A percentile compares a stretch with the other conserved stretches of the same genome.
phyloP scores from a whole-genome alignment of 2,888 invertebrate genomes.

The Drosophila lutescens region DNA sequence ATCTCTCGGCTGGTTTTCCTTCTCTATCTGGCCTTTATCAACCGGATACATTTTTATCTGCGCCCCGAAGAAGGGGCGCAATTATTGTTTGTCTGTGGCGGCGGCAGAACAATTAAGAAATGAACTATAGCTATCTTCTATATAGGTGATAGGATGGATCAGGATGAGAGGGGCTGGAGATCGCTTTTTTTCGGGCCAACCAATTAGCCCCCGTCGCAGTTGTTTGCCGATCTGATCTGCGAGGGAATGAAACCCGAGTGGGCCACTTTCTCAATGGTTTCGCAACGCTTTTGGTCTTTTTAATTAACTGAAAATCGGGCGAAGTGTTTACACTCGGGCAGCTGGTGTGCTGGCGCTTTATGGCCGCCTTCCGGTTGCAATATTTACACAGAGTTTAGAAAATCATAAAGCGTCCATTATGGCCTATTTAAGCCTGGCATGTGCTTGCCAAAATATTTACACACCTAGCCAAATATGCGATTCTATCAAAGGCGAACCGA shows the following conservation, averaged over 20 bases:
- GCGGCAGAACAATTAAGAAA: constrained; percentile 72
- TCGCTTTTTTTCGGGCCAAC: constrained; percentile 35
- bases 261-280: constrained; percentile 32
- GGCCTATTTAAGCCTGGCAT: constrained; percentile 51
- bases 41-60: constrained; percentile 78
- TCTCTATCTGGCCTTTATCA: constrained; percentile 59
- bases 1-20: constrained; percentile 22
- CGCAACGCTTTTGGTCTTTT: constrained; percentile 65
- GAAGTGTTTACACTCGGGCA: constrained; percentile 56
- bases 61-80: constrained; percentile 30
- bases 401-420: constrained; percentile 68
- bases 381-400: constrained; percentile 68
- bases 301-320: constrained; percentile 64
- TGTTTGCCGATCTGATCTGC: constrained; percentile 61
- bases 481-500: constrained; percentile 31
- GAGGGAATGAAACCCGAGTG: constrained; percentile 29
- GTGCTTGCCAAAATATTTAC: constrained; percentile 50
- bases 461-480: constrained; percentile 30
- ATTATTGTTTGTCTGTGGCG: constrained; percentile 43
- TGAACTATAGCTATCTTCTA: constrained; percentile 62
- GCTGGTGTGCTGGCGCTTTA: constrained; percentile 65
- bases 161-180: constrained; percentile 28
- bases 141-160: constrained; percentile 36
- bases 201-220: constrained; percentile 63
- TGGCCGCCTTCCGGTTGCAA: constrained; percentile 72